These are phyloP conservation scores for Xenops minutus DNA, from an alignment of 2,797 vertebrate species.

Conservation along the genomic window DNA sequence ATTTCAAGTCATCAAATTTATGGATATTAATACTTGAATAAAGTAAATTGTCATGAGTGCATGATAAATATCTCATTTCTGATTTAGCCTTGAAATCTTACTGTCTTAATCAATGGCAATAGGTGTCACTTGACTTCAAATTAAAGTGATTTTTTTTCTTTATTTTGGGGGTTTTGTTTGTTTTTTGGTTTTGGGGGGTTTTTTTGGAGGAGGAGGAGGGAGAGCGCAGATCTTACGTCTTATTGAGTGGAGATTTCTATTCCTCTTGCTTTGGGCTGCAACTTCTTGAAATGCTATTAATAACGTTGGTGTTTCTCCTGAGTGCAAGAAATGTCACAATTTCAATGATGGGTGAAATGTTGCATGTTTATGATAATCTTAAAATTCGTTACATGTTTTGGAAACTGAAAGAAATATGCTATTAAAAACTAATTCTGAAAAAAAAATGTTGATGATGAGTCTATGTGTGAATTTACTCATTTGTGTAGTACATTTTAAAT, in stretches of 20 bases:
- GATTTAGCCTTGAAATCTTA: background rate
- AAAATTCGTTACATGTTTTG: background rate
- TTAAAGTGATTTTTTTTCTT: background rate
- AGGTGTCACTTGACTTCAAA: background rate
- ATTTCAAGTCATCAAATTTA: background rate
- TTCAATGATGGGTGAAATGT: background rate
- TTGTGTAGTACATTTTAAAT: background rate
- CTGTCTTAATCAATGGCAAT: background rate
- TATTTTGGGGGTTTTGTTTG: no score
- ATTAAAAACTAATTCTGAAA: background rate
- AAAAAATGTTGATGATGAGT: background rate
- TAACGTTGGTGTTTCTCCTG: background rate
- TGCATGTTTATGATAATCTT: background rate
- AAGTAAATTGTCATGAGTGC: background rate
- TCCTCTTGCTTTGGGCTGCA: background rate
- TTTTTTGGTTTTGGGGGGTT: no score
- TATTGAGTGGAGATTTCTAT: background rate
- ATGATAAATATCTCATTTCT: background rate
- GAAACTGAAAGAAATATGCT: background rate
- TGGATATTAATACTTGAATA: background rate
- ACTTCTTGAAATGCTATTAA: background rate
- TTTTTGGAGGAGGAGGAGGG: background rate
- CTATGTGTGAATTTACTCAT: background rate
- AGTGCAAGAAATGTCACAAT: background rate
- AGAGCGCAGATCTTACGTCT: background rate